Evolutionary conservation across 2,888 invertebrate species (phyloP).

Genomic region (Ophioninae sp.): DNA sequence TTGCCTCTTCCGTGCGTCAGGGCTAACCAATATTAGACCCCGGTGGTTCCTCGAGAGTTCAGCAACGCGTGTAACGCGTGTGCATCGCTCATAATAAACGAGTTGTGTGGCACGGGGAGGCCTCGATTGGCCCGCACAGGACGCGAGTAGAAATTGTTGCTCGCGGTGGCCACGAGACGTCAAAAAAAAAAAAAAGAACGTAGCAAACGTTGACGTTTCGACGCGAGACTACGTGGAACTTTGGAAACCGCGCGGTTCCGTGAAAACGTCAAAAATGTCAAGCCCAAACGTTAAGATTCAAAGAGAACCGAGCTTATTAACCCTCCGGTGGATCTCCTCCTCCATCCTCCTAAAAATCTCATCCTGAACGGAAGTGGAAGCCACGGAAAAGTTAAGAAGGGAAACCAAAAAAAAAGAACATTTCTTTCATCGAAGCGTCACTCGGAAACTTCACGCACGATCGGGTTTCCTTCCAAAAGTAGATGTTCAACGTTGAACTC

Average conservation of each 20-base stretch:
- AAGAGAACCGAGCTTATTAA: slow-evolving; percentile 52
- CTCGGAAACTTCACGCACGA: slow-evolving; percentile 47
- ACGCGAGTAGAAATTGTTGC: slow-evolving; percentile 22
- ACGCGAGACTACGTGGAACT: slow-evolving; percentile 39
- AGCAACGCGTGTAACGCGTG: neutral
- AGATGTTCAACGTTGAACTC: too few relatives aligned
- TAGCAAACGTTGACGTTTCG: slow-evolving; percentile 6
- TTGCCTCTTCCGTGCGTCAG: slow-evolving; percentile 67
- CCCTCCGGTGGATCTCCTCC: slow-evolving; percentile 22
- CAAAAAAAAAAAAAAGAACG: slow-evolving; percentile 12
- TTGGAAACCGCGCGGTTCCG: slow-evolving; percentile 20
- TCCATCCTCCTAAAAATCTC: slow-evolving; percentile 1
- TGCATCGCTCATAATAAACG: neutral
- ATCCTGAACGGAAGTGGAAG: neutral
- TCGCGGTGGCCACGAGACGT: slow-evolving; percentile 4
- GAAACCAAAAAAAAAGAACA: slow-evolving; percentile 12
- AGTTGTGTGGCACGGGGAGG: neutral
- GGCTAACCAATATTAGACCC: slow-evolving; percentile 28
- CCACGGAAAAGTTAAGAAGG: neutral
- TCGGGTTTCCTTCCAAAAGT: slow-evolving; percentile 52
- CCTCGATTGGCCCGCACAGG: slow-evolving; percentile 46
- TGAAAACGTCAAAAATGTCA: slow-evolving; percentile 52
- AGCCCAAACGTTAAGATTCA: slow-evolving; percentile 44
- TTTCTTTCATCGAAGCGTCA: slow-evolving; percentile 11
- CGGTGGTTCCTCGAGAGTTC: slow-evolving; percentile 6